Conservation (phyloP, 30 jellyfish, hydroid and myxozoan genomes). For the Hydra vulgaris region DNA sequence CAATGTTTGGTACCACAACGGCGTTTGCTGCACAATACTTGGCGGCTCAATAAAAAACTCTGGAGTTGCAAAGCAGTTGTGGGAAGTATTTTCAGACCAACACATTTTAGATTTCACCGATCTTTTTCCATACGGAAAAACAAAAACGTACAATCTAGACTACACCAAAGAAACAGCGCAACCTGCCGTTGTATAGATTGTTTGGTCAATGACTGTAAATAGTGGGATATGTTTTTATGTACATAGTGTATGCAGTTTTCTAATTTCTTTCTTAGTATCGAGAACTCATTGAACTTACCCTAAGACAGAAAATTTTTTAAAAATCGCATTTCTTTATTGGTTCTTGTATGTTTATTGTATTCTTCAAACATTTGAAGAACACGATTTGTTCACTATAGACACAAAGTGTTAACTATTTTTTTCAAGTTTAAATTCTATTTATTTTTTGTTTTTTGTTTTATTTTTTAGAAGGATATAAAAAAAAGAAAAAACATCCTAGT, state of each 20-base stretch:
- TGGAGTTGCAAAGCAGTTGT: constrained; percentile 58
- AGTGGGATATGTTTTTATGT: background rate
- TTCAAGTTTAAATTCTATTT: background rate
- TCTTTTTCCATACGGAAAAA: constrained; percentile 62
- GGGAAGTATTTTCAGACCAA: constrained; percentile 59
- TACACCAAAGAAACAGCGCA: constrained; percentile 70
- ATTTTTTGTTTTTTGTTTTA: background rate
- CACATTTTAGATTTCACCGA: constrained; percentile 55
- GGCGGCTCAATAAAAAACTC: constrained; percentile 70
- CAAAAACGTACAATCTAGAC: constrained; percentile 51
- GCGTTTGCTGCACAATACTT: constrained; percentile 59
- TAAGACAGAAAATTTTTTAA: too few relatives aligned
- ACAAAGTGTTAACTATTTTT: too few relatives aligned
- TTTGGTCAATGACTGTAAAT: background rate
- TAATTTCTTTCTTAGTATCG: too few relatives aligned
- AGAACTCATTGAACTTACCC: too few relatives aligned
- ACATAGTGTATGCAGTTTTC: background rate
- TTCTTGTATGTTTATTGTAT: too few relatives aligned
- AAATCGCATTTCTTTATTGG: too few relatives aligned
- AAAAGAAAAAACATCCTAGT: background rate
- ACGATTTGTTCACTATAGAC: too few relatives aligned
- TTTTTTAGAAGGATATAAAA: background rate
- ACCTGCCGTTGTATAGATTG: constrained; percentile 24
- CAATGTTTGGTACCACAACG: constrained; percentile 64
- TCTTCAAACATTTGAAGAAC: too few relatives aligned